Percentiles rank a stretch among this genome's conserved stretches.
Evolutionary conservation across 2,113 vertebrate species (phyloP).

Genomic region (Neodon shergylaensis): DNA sequence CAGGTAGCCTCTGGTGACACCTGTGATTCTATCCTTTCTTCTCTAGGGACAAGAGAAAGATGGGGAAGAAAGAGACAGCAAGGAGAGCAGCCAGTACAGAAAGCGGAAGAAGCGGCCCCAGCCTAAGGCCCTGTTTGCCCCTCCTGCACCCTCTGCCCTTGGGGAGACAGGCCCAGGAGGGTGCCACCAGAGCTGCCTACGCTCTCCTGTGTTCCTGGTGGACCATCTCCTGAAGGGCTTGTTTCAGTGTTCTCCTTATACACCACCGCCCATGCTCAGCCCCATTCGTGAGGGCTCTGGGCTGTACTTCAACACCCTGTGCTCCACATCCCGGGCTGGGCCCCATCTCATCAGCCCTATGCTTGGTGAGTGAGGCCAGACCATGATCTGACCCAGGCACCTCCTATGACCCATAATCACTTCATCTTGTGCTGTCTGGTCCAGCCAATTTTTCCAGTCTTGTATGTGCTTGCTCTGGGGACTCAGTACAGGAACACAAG

Average conservation of each 20-base stretch:
- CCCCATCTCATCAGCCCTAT: conserved; percentile 57
- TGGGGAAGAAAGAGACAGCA: conserved; percentile 36
- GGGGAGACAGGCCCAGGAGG: conserved; percentile 9
- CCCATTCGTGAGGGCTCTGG: conserved; percentile 85
- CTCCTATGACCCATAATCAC: accelerated
- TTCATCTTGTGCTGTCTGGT: accelerated
- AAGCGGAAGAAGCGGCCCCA: conserved; percentile 73
- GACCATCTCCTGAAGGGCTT: conserved; percentile 81
- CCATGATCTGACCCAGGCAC: not conserved
- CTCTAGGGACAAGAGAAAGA: conserved; percentile 70
- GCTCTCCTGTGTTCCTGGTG: conserved; percentile 82
- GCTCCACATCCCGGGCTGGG: conserved; percentile 39
- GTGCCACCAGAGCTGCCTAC: conserved; percentile 83
- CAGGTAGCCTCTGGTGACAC: not conserved
- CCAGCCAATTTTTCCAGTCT: not conserved
- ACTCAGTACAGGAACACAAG: not conserved
- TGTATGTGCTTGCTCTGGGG: not conserved
- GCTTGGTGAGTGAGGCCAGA: conserved; percentile 76
- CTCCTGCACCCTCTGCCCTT: not conserved
- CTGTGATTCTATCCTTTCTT: not conserved
- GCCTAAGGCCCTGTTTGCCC: conserved; percentile 68
- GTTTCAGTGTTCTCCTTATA: conserved; percentile 84
- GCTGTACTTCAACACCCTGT: conserved; percentile 85
- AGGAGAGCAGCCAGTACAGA: conserved; percentile 41
- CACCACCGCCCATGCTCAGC: conserved; percentile 88